phyloP scores from a whole-genome alignment of 92 coral and sea anemone genomes.

The Siderastrea siderea region DNA sequence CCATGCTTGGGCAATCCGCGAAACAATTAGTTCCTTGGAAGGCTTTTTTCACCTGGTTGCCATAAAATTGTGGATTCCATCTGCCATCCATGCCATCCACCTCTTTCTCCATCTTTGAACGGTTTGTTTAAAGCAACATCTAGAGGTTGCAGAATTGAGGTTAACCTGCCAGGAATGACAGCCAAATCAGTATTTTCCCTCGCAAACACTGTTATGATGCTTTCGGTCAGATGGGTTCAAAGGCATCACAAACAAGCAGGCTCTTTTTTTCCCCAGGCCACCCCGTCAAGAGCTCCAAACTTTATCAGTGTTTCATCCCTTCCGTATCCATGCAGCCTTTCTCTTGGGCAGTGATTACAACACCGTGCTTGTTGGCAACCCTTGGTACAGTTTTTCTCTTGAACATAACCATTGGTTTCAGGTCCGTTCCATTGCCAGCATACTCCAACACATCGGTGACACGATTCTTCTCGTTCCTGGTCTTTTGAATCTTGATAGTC shows the following conservation, averaged over 20 bases:
- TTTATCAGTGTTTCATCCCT: constrained; percentile 21
- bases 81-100: constrained; percentile 45
- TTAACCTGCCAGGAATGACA: constrained; percentile 46
- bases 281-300: constrained; percentile 12
- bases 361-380: no score
- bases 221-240: constrained; percentile 58
- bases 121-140: constrained; percentile 51
- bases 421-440: no score
- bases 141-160: constrained; percentile 40
- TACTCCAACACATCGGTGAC: not conserved
- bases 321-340: constrained; percentile 44
- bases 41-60: constrained; percentile 27
- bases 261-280: constrained; percentile 26
- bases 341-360: constrained; percentile 13
- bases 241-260: constrained; percentile 62
- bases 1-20: constrained; percentile 51
- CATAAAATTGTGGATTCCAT: constrained; percentile 23
- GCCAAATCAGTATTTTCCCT: constrained; percentile 32
- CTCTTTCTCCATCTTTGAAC: constrained; percentile 28
- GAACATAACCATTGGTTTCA: not conserved
- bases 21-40: constrained; percentile 8
- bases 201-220: constrained; percentile 8
- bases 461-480: not conserved
- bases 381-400: constrained; percentile 13
- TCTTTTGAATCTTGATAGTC: no score